Evolutionary conservation across 1,140 invertebrate species (phyloP), one percentile per base, ranked within the genome.

Genomic region (Linepithema humile): DNA sequence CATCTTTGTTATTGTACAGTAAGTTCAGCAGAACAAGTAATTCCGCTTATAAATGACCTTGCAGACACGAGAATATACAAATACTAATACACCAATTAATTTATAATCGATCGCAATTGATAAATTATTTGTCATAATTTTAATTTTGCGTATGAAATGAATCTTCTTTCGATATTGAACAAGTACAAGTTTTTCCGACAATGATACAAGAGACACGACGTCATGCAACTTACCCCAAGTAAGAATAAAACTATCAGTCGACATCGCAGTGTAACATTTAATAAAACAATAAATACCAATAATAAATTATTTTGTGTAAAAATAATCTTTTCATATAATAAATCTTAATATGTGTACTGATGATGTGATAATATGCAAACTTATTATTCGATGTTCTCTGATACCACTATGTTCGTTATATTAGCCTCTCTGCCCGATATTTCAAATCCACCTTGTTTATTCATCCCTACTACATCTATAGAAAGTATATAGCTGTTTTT

Each of bases 371-470:
- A 23, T 48, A 72, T 53, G 69, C 23, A 43, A 88, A 78, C 38
- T 75, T 83, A 73, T 85, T 82, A 50, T 38, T 60, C 10, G 20
- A 85, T 74, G 45, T 85, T 67, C 75, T 72, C 48, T 88, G 78
- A 50, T 83, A 57, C 77, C 67, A 83, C 50, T 90, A 84, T 53
- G 83, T 86, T 89, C 88, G 89, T 92, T 93, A 93, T 82, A 89
- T 88, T 87, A 82, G 3, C 10, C 15, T 45, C 43, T 45, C 88
- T 89, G 57, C 45, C 83, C 67, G 70, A 74, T 67, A 40, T 88
- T 92, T 85, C 85, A 90, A 88, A 88, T 86, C 48, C 40, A 77
- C 43, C 74, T 74, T 92, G 91, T 92, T 93, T 93, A 91, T 78
- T 85, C 83, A 82, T 89, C 90, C 90, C 90, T 89, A 88, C 90